Evolutionary conservation across 2,797 vertebrate genomes (phyloP).

Genomic region (Coccyzus lansbergi): DNA sequence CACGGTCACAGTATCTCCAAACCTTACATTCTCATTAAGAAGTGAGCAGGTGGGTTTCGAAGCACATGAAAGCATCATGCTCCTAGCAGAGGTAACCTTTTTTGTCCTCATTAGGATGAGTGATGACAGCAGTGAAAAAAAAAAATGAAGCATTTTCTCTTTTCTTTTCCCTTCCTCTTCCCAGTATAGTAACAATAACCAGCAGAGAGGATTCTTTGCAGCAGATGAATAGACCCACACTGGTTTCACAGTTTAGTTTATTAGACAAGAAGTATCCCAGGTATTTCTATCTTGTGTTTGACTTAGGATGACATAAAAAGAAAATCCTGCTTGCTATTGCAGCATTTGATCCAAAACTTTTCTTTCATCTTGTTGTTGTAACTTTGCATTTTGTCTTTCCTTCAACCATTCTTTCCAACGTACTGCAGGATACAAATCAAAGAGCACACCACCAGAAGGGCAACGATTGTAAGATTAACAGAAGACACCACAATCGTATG

Average conservation of each 20-base stretch:
- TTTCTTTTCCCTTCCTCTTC: conserved; percentile 52
- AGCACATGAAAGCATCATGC: conserved; percentile 67
- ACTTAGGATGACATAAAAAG: conserved; percentile 33
- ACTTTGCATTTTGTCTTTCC: conserved; percentile 24
- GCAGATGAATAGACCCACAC: conserved; percentile 38
- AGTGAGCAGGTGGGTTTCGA: conserved; percentile 69
- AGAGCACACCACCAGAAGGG: not conserved
- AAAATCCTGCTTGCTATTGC: conserved; percentile 28
- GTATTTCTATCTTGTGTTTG: conserved; percentile 39
- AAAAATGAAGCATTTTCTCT: conserved; percentile 66
- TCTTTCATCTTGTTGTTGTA: conserved; percentile 37
- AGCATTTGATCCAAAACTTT: conserved; percentile 36
- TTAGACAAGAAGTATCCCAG: conserved; percentile 52
- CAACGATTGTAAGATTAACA: not conserved
- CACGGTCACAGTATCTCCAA: conserved; percentile 55
- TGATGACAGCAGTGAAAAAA: conserved; percentile 69
- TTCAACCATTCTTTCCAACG: not conserved
- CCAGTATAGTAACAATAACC: conserved; percentile 62
- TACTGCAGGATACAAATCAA: conserved; percentile 34
- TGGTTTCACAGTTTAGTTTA: conserved; percentile 47
- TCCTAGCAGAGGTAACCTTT: conserved; percentile 72
- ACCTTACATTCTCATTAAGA: conserved; percentile 73
- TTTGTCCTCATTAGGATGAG: conserved; percentile 73
- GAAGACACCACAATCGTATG: not conserved
- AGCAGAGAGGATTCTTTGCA: conserved; percentile 48